A percentile compares a stretch with the other conserved stretches of the same genome.
Evolutionary conservation across 2,888 invertebrate genomes (phyloP).

Genomic region (Pedicia rivosa): DNA sequence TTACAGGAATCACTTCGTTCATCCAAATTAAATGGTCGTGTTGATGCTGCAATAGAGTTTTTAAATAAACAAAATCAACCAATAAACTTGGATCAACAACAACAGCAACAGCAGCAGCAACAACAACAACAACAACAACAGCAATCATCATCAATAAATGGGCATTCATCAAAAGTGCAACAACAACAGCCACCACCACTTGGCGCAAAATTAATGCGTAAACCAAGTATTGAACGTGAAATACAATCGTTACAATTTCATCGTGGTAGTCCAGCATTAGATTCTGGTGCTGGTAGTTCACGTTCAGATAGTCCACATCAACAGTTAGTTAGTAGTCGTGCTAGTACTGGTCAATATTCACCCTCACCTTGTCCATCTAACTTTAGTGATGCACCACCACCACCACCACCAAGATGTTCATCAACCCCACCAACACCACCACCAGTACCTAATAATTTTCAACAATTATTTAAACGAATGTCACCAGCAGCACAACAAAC

Average conservation of each 20-base stretch:
- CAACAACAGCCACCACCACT: slow-evolving; percentile 35
- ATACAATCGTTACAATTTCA: slow-evolving; percentile 36
- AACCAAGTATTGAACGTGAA: slow-evolving; percentile 78
- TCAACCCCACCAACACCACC: slow-evolving; percentile 50
- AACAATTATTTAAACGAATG: slow-evolving; percentile 59
- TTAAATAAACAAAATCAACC: background rate
- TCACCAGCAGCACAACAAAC: slow-evolving; percentile 58
- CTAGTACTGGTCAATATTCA: slow-evolving; percentile 31
- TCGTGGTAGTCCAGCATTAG: slow-evolving; percentile 72
- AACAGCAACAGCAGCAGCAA: background rate
- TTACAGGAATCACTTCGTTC: too few species aligned
- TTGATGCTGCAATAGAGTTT: too few species aligned
- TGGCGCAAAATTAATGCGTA: slow-evolving; percentile 61
- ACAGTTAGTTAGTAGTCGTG: slow-evolving; percentile 38
- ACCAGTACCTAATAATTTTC: slow-evolving; percentile 46
- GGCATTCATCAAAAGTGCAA: slow-evolving; percentile 27
- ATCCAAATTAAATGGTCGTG: too few species aligned
- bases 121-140: slow-evolving; percentile 18
- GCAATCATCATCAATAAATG: slow-evolving; percentile 22
- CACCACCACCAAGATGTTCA: slow-evolving; percentile 58
- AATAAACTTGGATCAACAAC: background rate
- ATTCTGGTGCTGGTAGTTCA: slow-evolving; percentile 77
- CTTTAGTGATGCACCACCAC: slow-evolving; percentile 48
- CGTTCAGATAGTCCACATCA: slow-evolving; percentile 78
- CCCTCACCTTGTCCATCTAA: slow-evolving; percentile 37